Percentiles rank a stretch among this genome's conserved stretches.
These are phyloP conservation scores for Aricia artaxerxes DNA, from an alignment of 2,888 invertebrate genomes.

Conservation along the genomic window DNA sequence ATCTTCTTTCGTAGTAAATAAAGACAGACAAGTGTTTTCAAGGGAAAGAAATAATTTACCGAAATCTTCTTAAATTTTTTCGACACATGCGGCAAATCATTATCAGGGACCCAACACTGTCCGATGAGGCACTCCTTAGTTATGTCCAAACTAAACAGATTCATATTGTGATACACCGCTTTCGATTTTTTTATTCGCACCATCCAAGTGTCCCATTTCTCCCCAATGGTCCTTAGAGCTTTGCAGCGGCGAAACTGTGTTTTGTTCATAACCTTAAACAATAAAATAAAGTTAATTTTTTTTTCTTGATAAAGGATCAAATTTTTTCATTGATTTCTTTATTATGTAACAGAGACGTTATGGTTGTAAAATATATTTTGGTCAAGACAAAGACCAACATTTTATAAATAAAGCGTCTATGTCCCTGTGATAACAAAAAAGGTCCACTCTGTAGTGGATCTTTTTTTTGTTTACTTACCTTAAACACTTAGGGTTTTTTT, in stretches of 20 bases:
- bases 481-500: no score
- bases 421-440: no score
- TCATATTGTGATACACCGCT: constrained; percentile 92
- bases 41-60: constrained; percentile 45
- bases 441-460: no score
- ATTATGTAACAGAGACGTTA: no score
- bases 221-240: constrained; percentile 89
- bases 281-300: not conserved
- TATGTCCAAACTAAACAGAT: constrained; percentile 90
- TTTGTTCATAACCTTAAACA: constrained; percentile 86
- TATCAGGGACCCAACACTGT: constrained; percentile 89
- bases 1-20: no score
- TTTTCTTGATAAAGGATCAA: no score
- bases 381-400: no score
- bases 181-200: constrained; percentile 93
- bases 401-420: no score
- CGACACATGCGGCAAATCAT: constrained; percentile 83
- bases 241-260: constrained; percentile 92
- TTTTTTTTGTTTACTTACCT: no score
- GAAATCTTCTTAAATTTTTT: constrained; percentile 48
- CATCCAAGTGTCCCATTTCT: constrained; percentile 88
- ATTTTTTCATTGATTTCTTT: no score
- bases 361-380: no score
- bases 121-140: constrained; percentile 90
- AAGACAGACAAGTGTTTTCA: not conserved